Percentiles rank a stretch among this genome's conserved stretches.
Evolutionary conservation across 1,140 invertebrate genomes (phyloP).

Genomic region (Drosophila ironensis): DNA sequence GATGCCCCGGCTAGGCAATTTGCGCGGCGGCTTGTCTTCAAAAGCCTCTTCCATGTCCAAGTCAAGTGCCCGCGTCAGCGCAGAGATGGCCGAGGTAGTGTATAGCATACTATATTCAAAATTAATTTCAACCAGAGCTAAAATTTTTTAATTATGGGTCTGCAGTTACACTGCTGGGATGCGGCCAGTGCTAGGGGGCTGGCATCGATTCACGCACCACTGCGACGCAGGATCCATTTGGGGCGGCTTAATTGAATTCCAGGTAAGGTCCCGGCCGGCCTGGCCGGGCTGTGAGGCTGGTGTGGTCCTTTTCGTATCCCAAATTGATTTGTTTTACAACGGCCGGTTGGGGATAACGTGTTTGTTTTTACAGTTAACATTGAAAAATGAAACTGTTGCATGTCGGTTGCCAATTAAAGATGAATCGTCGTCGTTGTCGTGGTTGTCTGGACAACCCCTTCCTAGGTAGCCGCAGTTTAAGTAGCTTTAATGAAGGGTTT

Average conservation of each 20-base stretch:
- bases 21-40: slow-evolving; percentile 65
- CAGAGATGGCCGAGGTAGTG: too few species aligned
- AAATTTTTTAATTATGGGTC: slow-evolving; percentile 78
- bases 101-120: slow-evolving; percentile 68
- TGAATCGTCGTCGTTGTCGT: slow-evolving; percentile 10
- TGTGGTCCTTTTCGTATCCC: slow-evolving; percentile 54
- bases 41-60: slow-evolving; percentile 62
- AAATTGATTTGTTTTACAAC: slow-evolving; percentile 77
- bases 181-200: slow-evolving; percentile 27
- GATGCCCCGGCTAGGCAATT: slow-evolving; percentile 65
- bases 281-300: slow-evolving; percentile 3
- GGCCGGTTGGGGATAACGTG: slow-evolving; percentile 60
- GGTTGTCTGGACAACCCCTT: neutral
- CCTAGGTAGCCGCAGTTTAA: slow-evolving; percentile 59
- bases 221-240: slow-evolving; percentile 40
- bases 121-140: slow-evolving; percentile 76
- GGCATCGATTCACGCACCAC: slow-evolving; percentile 45
- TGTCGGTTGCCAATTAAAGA: slow-evolving; percentile 70
- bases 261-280: slow-evolving; percentile 20
- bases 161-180: slow-evolving; percentile 43
- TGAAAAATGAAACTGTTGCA: slow-evolving; percentile 77
- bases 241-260: slow-evolving; percentile 71
- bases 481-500: slow-evolving; percentile 74
- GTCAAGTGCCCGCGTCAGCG: slow-evolving; percentile 50
- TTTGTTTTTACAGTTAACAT: slow-evolving; percentile 79